Evolutionary conservation across 2,113 vertebrate genomes (phyloP).

Genomic region (Xenopus borealis): DNA sequence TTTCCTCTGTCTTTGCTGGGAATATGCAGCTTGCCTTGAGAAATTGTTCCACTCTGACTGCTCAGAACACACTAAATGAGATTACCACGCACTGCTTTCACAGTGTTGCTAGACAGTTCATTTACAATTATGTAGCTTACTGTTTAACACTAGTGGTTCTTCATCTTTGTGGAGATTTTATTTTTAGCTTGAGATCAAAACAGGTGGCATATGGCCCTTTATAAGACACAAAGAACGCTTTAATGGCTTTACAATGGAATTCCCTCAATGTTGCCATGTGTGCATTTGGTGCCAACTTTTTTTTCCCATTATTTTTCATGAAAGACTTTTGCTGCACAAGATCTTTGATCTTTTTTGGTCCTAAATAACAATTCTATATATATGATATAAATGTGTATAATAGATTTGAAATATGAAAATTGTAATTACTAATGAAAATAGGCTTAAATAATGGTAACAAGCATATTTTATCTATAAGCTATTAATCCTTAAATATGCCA

Average conservation of each 20-base stretch:
- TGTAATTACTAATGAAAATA: too few relatives aligned
- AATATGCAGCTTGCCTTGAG: conserved; percentile 30
- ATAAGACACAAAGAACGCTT: not conserved
- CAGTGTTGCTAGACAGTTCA: not conserved
- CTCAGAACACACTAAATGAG: conserved; percentile 20
- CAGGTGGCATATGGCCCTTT: not conserved
- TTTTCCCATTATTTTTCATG: not conserved
- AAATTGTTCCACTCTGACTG: conserved; percentile 32
- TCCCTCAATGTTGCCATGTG: not conserved
- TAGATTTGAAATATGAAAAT: too few relatives aligned
- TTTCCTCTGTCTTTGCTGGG: conserved; percentile 32
- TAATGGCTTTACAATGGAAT: not conserved
- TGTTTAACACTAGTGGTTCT: not conserved
- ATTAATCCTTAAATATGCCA: too few relatives aligned
- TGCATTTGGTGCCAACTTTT: not conserved
- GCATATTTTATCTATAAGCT: too few relatives aligned
- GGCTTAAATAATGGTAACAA: too few relatives aligned
- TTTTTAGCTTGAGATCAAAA: conserved; percentile 25
- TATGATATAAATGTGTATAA: too few relatives aligned
- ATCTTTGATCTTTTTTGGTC: not conserved
- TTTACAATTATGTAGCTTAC: not conserved
- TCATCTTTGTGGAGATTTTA: not conserved
- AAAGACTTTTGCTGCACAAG: not conserved
- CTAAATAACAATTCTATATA: too few relatives aligned
- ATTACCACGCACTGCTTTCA: not conserved